phyloP scores from a whole-genome alignment of 2,113 vertebrate species.

The Mesoclemmys tuberculata region DNA sequence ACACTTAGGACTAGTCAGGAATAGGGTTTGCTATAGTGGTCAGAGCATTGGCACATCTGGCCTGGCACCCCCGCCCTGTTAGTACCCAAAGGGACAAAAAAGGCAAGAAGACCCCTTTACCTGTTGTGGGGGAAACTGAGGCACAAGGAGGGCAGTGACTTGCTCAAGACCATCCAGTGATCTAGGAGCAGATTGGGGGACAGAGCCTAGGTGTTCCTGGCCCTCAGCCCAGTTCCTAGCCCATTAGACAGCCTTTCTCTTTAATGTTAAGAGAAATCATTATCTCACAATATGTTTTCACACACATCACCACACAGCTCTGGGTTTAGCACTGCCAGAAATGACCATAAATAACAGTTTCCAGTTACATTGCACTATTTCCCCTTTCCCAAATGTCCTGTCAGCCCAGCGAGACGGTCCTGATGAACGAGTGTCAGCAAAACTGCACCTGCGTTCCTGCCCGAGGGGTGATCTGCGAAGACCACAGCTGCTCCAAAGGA shows the following conservation, averaged over 20 bases:
- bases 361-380: not conserved
- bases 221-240: not conserved
- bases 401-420: slow-evolving; percentile 75
- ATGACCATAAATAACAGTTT: not conserved
- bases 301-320: not conserved
- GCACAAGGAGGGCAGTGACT: fast-evolving
- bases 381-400: not conserved
- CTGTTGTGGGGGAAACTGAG: not conserved
- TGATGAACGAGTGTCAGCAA: slow-evolving; percentile 72
- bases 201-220: not conserved
- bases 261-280: not conserved
- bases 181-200: not conserved
- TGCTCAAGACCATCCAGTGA: not conserved
- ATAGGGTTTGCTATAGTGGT: not conserved
- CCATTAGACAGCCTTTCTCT: not conserved
- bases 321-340: not conserved
- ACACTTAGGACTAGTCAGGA: not conserved
- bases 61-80: not conserved
- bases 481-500: slow-evolving; percentile 67
- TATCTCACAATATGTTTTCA: not conserved
- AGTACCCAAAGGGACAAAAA: not conserved
- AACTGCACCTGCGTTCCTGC: slow-evolving; percentile 77
- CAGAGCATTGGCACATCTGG: not conserved
- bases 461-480: slow-evolving; percentile 74
- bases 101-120: not conserved